Conservation (phyloP, 1,140 invertebrate genomes). For the Megathymus violae region DNA sequence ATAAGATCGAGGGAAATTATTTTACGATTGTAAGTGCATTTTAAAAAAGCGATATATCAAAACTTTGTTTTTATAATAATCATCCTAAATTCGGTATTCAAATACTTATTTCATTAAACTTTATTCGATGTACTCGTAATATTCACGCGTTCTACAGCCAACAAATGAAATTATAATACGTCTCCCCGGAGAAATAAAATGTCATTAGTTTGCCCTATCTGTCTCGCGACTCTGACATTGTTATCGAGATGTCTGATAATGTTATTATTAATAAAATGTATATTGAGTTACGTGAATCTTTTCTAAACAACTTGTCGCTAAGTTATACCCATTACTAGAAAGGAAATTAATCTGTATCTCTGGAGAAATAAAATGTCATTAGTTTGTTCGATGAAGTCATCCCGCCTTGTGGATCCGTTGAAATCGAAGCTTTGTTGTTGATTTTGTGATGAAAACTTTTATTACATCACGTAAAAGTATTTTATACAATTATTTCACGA, state of each 20-base stretch:
- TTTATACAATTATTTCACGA: too few species aligned
- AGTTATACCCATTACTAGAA: constrained; percentile 32
- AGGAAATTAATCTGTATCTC: constrained; percentile 82
- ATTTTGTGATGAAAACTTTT: neutral
- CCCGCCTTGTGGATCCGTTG: constrained; percentile 45
- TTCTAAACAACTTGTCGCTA: constrained; percentile 4
- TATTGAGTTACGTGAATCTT: constrained; percentile 18
- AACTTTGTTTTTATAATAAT: too few species aligned
- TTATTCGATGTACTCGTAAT: neutral
- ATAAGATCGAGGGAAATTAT: too few species aligned
- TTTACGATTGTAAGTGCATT: too few species aligned
- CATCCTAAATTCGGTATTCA: too few species aligned
- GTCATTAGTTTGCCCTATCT: constrained; percentile 66
- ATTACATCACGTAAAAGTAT: neutral
- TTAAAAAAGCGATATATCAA: too few species aligned
- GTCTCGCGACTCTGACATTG: constrained; percentile 41
- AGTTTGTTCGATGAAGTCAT: constrained; percentile 61
- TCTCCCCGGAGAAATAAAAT: constrained; percentile 81
- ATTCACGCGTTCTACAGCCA: constrained; percentile 39
- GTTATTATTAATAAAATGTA: constrained; percentile 17
- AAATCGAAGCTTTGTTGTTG: constrained; percentile 49
- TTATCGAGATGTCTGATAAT: constrained; percentile 38
- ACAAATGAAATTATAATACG: constrained; percentile 82
- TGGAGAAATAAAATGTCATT: constrained; percentile 82
- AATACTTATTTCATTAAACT: constrained; percentile 16